A percentile compares a stretch with the other conserved stretches of the same genome.
These are phyloP conservation scores for Trematocara caparti DNA, from an alignment of 2,797 vertebrate genomes.

Conservation along the genomic window DNA sequence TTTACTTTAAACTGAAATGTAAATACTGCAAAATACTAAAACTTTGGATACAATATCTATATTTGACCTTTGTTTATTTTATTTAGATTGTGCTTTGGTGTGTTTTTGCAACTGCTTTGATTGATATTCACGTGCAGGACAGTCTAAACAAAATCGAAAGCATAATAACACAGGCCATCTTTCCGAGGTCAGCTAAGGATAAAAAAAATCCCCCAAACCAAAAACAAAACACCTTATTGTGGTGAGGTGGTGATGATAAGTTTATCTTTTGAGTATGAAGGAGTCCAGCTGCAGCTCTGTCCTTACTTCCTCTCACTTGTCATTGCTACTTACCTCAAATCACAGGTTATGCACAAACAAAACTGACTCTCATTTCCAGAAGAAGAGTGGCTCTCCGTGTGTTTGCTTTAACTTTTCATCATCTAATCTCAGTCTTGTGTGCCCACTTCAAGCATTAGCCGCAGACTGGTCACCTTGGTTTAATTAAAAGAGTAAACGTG, in stretches of 20 bases:
- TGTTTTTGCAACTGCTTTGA: not conserved
- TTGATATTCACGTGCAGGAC: not conserved
- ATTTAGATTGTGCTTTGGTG: not conserved
- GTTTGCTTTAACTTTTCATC: conserved; percentile 40
- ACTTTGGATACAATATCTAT: not conserved
- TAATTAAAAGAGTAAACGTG: conserved; percentile 39
- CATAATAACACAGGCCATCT: not conserved
- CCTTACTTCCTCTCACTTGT: conserved; percentile 62
- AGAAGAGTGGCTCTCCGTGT: conserved; percentile 30
- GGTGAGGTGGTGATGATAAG: conserved; percentile 14
- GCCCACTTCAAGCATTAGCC: conserved; percentile 28
- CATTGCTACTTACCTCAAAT: conserved; percentile 71
- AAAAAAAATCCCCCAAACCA: not conserved
- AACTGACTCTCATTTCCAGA: conserved; percentile 24
- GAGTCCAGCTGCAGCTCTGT: conserved; percentile 36
- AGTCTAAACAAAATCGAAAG: not conserved
- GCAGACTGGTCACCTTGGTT: conserved; percentile 39
- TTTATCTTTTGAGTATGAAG: conserved; percentile 12
- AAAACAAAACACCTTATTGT: conserved; percentile 6
- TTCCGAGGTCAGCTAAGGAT: conserved; percentile 13
- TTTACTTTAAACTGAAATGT: not conserved
- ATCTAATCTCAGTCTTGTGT: conserved; percentile 12
- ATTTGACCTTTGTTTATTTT: not conserved
- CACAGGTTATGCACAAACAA: conserved; percentile 69
- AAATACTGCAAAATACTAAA: not conserved